Evolutionary conservation across 37 sponge, comb jelly and placozoan genomes (phyloP), one percentile per base, ranked within the genome.

Genomic region (Tethya wilhelma): DNA sequence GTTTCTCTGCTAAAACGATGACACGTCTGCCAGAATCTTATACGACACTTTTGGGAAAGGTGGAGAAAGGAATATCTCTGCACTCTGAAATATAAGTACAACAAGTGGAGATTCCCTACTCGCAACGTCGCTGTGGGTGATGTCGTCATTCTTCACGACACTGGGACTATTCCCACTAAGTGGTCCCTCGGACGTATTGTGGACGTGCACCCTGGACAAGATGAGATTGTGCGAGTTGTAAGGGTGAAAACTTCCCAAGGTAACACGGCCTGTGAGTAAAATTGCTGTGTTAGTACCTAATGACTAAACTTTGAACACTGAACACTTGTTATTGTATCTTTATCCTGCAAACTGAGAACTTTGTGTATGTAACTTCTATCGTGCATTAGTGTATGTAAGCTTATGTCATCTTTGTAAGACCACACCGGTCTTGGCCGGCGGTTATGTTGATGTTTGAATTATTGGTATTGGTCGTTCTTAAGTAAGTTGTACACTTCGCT

Each of bases 21-120:
- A 63, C 60, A 59, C 32, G 41, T 75, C 23, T 57, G 60, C 20
- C 77, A 75, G 31, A 17, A 45, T 38, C 56, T 75, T 6, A 63
- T 75, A 33, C 77, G 60, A 8, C 77, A 75, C 30, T 75, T 75
- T 63, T 75, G 77, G 77, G 38, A 59, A 26, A 60, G 40, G 14
- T 75, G 77, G 77, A 5, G 23, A 28, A 57, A 59, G 8, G 77
- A 75, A 26, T 75, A 59, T 9, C 77, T 75, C 40, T 59, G 38
- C 12, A 34, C 38, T 56, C 26, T 75, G n/a, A 75, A 75, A 33
- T n/a, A n/a, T n/a, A 58, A 45, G 40, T 58, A 59, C 40, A 57
- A 75, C 42, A 75, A 75, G 62, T 75, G 77, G 77, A 36, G 30
- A 59, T n/a, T 34, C 37, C 77, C 60, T 9, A 37, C 63, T 22